These are phyloP conservation scores for Synergus japonicus DNA, from an alignment of 2,888 invertebrate species.

Conservation along the genomic window DNA sequence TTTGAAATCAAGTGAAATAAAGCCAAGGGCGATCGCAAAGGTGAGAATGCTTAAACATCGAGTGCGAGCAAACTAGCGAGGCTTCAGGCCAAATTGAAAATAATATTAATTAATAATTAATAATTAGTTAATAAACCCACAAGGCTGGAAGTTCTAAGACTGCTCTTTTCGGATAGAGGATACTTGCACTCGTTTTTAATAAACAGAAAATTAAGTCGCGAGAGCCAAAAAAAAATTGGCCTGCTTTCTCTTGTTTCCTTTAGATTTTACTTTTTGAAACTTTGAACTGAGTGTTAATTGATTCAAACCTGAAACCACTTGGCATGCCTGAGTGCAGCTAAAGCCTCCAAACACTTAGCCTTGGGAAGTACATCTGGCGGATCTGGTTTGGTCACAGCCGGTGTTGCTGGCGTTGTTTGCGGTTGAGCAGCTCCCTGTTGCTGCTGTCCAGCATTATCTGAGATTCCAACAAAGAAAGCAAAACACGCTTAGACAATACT, in stretches of 20 bases:
- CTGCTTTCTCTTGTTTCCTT: conserved; percentile 31
- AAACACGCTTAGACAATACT: conserved; percentile 78
- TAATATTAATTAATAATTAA: conserved; percentile 54
- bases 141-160: conserved; percentile 77
- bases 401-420: conserved; percentile 84
- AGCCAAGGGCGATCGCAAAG: conserved; percentile 12
- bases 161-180: conserved; percentile 67
- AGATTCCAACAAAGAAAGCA: conserved; percentile 78
- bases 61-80: conserved; percentile 68
- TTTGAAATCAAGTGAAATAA: conserved; percentile 28
- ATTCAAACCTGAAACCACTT: conserved; percentile 99
- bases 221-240: conserved; percentile 16
- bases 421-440: conserved; percentile 77
- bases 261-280: conserved; percentile 38
- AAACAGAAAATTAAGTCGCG: conserved; percentile 58
- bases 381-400: conserved; percentile 86
- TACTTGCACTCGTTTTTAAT: conserved; percentile 68
- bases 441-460: conserved; percentile 78
- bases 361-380: conserved; percentile 97
- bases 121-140: conserved; percentile 54
- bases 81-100: conserved; percentile 61
- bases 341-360: conserved; percentile 99
- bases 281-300: conserved; percentile 75
- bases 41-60: conserved; percentile 54
- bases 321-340: conserved; percentile 99